Evolutionary conservation across 64 coral and sea anemone species (phyloP), one percentile per base, ranked within the genome.

Genomic region (Porites lutea): DNA sequence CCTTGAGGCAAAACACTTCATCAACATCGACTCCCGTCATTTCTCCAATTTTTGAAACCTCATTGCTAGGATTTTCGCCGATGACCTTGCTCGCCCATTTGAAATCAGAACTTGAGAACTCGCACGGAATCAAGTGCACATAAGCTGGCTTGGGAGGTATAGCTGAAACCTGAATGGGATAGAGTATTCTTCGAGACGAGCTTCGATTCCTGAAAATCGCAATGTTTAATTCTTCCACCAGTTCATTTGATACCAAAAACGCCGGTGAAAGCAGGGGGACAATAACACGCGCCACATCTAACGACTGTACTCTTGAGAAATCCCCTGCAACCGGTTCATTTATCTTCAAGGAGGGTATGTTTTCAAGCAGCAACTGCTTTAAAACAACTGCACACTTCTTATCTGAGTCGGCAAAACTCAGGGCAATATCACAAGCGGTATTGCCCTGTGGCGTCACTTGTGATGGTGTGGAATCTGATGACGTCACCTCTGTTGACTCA

Each of bases 211-310:
- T 74, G 44, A 74, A 87, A 58, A 96, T 87, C 2, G 91, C 95
- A 73, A 96, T 96, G 74, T 96, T 96, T 6, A 96, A 57, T 60
- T 96, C 95, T 48, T 96, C 87, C 13, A 96, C 91, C 10, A 96
- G 88, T 77, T 96, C 91, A 8, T 72, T 93, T 0, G 91, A 84
- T 53, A 63, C 54, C 14, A 96, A n/a, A 46, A 80, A 96, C 14
- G 91, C 90, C 1, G 87, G 64, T 7, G 95, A 96, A 19, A 96
- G 43, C 5, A 96, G 52, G 14, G 54, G 75, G 0, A 96, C 86
- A 85, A 96, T 90, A 12, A 96, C 73, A 19, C 49, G 87, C 12
- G 95, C 95, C 23, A 55, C 80, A 48, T 96, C 95, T 22, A 96
- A 52, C 5, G 82, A 59, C 18, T 82, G 48, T 8, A 96, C 77